These are phyloP conservation scores for Alfaro cultratus DNA, from an alignment of 2,797 vertebrate genomes.

Conservation along the genomic window DNA sequence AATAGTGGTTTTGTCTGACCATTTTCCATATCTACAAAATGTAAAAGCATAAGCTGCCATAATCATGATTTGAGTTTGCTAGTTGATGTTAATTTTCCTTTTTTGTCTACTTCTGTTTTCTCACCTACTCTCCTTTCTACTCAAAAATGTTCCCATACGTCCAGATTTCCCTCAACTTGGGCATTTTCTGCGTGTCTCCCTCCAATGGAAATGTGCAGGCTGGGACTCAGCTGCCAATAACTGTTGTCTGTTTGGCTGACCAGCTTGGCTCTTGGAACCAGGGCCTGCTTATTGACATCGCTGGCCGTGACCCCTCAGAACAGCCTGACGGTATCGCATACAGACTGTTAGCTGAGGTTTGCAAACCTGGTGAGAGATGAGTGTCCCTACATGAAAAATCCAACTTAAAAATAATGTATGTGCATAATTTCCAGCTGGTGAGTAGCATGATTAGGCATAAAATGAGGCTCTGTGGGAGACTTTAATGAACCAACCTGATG, in stretches of 20 bases:
- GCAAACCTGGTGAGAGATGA: conserved; percentile 83
- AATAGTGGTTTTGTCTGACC: background rate
- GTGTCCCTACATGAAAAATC: background rate
- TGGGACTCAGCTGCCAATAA: conserved; percentile 81
- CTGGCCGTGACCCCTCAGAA: conserved; percentile 83
- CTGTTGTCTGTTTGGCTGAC: conserved; percentile 87
- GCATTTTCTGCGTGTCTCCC: conserved; percentile 87
- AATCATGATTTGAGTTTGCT: background rate
- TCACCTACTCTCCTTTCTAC: background rate
- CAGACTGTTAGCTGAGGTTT: conserved; percentile 84
- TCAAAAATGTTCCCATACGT: background rate
- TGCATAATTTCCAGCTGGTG: background rate
- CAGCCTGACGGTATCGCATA: conserved; percentile 84
- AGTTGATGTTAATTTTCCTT: background rate
- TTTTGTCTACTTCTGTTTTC: background rate
- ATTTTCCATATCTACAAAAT: background rate
- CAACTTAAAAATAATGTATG: background rate
- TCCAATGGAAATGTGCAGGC: conserved; percentile 78
- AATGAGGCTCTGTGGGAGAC: background rate
- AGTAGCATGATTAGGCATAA: background rate
- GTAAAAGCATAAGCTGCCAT: background rate
- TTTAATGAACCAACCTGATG: background rate
- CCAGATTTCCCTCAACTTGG: conserved; percentile 80
- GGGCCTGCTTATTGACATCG: conserved; percentile 85
- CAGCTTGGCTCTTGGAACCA: conserved; percentile 83